phyloP scores from a whole-genome alignment of 2,888 invertebrate species.

The Chrysolina oricalcia region DNA sequence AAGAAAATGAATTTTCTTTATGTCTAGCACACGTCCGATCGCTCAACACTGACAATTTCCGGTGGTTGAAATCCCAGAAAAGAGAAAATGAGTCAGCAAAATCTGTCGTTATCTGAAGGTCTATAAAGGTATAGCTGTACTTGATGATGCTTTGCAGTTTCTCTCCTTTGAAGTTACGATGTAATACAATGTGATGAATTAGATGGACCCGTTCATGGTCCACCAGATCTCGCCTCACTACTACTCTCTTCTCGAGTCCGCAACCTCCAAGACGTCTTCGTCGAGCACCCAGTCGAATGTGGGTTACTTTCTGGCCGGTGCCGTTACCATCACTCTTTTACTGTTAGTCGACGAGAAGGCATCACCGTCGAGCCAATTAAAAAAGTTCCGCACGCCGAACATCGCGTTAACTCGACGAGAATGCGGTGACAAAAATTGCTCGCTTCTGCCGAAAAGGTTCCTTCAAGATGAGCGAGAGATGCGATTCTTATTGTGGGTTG shows the following conservation, averaged over 20 bases:
- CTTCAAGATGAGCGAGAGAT: conserved; percentile 60
- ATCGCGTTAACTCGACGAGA: conserved; percentile 22
- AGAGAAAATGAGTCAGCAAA: too few species aligned
- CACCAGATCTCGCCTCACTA: neutral
- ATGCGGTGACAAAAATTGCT: conserved; percentile 25
- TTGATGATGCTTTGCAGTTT: too few species aligned
- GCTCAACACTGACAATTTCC: too few species aligned
- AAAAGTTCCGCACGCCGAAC: conserved; percentile 36
- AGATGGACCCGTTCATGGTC: neutral
- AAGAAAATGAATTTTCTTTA: too few species aligned
- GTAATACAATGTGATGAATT: too few species aligned
- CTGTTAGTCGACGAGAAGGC: conserved; percentile 56
- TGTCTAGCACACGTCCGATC: too few species aligned
- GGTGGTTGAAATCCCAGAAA: too few species aligned
- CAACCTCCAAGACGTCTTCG: conserved; percentile 2
- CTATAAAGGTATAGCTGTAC: too few species aligned
- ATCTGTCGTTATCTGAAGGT: too few species aligned
- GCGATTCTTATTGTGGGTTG: conserved; percentile 58
- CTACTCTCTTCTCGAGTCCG: neutral
- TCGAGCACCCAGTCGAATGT: conserved; percentile 40
- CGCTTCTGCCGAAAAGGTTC: neutral
- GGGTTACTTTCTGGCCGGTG: conserved; percentile 64
- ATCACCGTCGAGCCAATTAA: conserved; percentile 34
- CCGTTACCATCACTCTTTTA: conserved; percentile 63
- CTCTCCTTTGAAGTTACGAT: too few species aligned